These are phyloP conservation scores for Heliconius ethilla DNA, from an alignment of 2,888 invertebrate species.

Conservation along the genomic window DNA sequence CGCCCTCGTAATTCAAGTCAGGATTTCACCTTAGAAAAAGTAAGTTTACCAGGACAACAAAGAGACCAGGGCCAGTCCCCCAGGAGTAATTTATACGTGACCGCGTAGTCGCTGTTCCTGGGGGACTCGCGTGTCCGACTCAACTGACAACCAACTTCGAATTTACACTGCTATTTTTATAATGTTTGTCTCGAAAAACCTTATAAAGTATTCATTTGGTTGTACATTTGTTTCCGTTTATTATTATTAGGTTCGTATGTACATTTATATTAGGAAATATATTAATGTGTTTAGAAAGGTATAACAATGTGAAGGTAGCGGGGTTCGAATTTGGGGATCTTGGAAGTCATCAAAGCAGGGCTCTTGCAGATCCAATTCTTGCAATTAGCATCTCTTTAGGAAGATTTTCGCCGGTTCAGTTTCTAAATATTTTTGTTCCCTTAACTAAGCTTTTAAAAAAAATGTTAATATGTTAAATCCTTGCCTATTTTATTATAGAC, in stretches of 20 bases:
- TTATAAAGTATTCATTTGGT: constrained; percentile 34
- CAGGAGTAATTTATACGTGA: constrained; percentile 79
- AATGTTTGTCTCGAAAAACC: constrained; percentile 37
- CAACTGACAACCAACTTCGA: constrained; percentile 42
- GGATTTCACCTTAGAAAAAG: constrained; percentile 76
- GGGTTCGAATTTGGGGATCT: neutral
- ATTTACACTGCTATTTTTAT: constrained; percentile 46
- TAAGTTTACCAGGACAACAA: constrained; percentile 75
- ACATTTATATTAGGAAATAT: neutral
- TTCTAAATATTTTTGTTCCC: neutral
- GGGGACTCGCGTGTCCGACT: constrained; percentile 67
- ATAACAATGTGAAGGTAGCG: neutral
- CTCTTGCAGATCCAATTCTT: neutral
- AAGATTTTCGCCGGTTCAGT: neutral
- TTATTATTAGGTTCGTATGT: neutral
- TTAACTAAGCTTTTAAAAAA: neutral
- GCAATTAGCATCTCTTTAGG: neutral
- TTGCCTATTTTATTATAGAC: neutral
- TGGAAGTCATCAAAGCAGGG: neutral
- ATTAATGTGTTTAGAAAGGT: neutral
- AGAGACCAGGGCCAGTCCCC: constrained; percentile 64
- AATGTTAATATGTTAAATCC: neutral
- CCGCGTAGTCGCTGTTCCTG: constrained; percentile 61
- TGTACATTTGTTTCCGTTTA: neutral
- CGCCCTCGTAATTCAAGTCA: constrained; percentile 73